Percentiles rank a stretch among this genome's conserved stretches.
Evolutionary conservation across 2,113 vertebrate genomes (phyloP).

Genomic region (Hiodon tergisus): DNA sequence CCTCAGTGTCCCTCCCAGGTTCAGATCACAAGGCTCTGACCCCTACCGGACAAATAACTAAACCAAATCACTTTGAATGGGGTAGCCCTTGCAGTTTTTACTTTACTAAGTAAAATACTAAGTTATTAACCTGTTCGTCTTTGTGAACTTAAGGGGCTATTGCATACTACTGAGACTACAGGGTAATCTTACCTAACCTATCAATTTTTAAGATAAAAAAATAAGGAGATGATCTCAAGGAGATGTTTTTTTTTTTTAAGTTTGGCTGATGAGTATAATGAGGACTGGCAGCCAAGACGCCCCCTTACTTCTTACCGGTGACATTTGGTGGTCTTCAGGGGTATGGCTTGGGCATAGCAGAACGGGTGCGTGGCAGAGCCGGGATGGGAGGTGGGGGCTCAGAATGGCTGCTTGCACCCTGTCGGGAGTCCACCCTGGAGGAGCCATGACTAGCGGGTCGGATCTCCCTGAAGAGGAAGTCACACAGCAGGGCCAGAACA

Average conservation of each 20-base stretch:
- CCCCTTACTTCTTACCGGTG: not conserved
- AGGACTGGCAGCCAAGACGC: not conserved
- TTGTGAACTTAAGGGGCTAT: too few species aligned
- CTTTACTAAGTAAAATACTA: too few species aligned
- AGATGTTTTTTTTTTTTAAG: not conserved
- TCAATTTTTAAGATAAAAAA: too few species aligned
- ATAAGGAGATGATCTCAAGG: not conserved
- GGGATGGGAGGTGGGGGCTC: not conserved
- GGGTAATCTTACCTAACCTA: too few species aligned
- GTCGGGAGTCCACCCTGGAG: constrained; percentile 18
- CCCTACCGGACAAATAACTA: too few species aligned
- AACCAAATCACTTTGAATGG: too few species aligned
- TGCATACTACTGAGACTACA: too few species aligned
- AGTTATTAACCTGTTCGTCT: too few species aligned
- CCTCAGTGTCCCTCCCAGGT: too few species aligned
- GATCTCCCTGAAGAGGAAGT: constrained; percentile 36
- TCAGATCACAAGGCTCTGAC: too few species aligned
- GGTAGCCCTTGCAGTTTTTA: too few species aligned
- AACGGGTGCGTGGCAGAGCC: constrained; percentile 5
- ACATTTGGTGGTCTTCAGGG: constrained; percentile 18
- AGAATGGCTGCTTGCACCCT: constrained; percentile 15
- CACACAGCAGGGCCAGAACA: constrained; percentile 20
- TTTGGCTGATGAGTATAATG: constrained; percentile 7
- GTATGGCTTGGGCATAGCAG: constrained; percentile 1
- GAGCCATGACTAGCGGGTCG: constrained; percentile 40